Percentiles rank a stretch among this genome's conserved stretches.
Conservation (phyloP, 2,888 invertebrate species). For the Zonitis immaculata region DNA sequence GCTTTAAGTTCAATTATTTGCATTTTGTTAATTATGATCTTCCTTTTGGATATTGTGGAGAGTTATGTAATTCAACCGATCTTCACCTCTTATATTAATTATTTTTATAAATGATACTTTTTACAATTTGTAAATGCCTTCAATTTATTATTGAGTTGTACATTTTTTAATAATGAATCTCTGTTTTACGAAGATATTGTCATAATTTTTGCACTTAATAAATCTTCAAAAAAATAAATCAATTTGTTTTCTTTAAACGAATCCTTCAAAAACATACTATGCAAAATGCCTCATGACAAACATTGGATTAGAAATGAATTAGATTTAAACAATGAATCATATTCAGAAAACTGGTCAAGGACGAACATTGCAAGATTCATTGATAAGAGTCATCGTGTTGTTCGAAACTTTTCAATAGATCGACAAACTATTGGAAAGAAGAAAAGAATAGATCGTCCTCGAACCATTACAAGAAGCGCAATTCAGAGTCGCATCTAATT, state of each 20-base stretch:
- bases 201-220: conserved; percentile 42
- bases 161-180: conserved; percentile 36
- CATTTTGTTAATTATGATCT: background rate
- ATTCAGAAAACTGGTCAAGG: too few species aligned
- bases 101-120: conserved; percentile 28
- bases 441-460: too few species aligned
- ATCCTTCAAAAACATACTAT: too few species aligned
- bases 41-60: background rate
- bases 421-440: too few species aligned
- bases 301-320: too few species aligned
- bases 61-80: background rate
- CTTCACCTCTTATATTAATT: conserved; percentile 3
- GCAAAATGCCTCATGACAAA: too few species aligned
- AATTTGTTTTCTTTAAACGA: background rate
- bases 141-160: conserved; percentile 30
- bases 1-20: background rate
- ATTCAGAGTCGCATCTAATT: too few species aligned
- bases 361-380: too few species aligned
- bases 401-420: too few species aligned
- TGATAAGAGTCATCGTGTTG: too few species aligned
- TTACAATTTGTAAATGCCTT: conserved; percentile 32
- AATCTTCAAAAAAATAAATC: conserved; percentile 25
- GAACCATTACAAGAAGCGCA: too few species aligned
- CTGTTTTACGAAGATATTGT: conserved; percentile 35
- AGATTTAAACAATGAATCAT: too few species aligned